phyloP scores from a whole-genome alignment of 2,888 invertebrate species.

The Caenorhabditis angaria region DNA sequence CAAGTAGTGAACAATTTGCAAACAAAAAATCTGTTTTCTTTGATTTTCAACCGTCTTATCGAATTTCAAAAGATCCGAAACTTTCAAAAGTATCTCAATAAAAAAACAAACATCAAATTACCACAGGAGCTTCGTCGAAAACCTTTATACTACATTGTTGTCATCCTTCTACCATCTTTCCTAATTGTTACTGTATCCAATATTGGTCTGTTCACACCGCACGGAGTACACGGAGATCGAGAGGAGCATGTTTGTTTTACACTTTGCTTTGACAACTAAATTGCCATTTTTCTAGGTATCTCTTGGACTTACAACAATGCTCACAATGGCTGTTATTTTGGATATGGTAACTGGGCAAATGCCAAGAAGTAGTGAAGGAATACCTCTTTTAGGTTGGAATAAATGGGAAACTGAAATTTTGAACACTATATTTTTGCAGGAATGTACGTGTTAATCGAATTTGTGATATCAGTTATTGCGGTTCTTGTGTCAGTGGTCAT shows the following conservation, averaged over 20 bases:
- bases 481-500: constrained; percentile 54
- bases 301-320: constrained; percentile 59
- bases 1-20: not conserved
- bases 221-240: constrained; percentile 58
- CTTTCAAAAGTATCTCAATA: not conserved
- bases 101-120: not conserved
- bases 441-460: constrained; percentile 55
- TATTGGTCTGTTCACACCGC: constrained; percentile 60
- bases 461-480: constrained; percentile 54
- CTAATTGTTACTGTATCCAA: constrained; percentile 59
- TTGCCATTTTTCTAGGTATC: constrained; percentile 20
- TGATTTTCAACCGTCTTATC: not conserved
- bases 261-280: not conserved
- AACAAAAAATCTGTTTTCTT: not conserved
- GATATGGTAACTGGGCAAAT: constrained; percentile 61
- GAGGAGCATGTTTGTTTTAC: constrained; percentile 51
- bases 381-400: constrained; percentile 49
- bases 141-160: constrained; percentile 60
- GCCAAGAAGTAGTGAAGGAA: constrained; percentile 59
- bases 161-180: constrained; percentile 59
- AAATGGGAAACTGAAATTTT: not conserved
- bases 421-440: constrained; percentile 31
- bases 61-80: not conserved
- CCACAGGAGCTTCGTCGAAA: constrained; percentile 55
- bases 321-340: constrained; percentile 62